A percentile compares a stretch with the other conserved stretches of the same genome.
Conservation (phyloP, 2,113 vertebrate species). For the Anolis carolinensis region DNA sequence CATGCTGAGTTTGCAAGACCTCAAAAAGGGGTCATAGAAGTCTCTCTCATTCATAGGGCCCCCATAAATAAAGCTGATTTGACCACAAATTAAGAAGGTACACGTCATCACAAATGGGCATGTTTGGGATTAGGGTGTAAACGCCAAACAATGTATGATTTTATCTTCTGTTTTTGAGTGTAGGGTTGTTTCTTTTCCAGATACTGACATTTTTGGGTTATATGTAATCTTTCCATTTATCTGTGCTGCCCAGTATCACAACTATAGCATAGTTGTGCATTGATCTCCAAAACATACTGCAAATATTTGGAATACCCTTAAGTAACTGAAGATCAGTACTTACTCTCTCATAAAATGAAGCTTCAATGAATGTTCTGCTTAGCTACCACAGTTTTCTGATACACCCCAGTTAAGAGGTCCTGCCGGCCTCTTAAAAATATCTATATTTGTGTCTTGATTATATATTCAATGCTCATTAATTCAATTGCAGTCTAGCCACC, state of each 20-base stretch:
- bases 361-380: slow-evolving; percentile 4
- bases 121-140: not conserved
- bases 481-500: not conserved
- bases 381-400: slow-evolving; percentile 22
- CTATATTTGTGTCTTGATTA: slow-evolving; percentile 14
- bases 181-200: not conserved
- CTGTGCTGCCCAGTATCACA: not conserved
- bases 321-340: not conserved
- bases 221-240: not conserved
- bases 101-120: not conserved
- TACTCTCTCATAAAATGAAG: not conserved
- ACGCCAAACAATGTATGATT: not conserved
- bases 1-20: no score
- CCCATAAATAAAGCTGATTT: no score
- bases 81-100: no score
- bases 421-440: slow-evolving; percentile 32
- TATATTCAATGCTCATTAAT: slow-evolving; percentile 21
- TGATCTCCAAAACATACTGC: not conserved
- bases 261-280: not conserved
- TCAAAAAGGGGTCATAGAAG: no score
- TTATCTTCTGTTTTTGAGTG: not conserved
- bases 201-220: not conserved
- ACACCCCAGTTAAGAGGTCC: slow-evolving; percentile 13
- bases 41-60: no score
- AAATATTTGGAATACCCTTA: not conserved